Evolutionary conservation across 2,888 invertebrate genomes (phyloP), one percentile per base, ranked within the genome.

Genomic region (Rhingia campestris): DNA sequence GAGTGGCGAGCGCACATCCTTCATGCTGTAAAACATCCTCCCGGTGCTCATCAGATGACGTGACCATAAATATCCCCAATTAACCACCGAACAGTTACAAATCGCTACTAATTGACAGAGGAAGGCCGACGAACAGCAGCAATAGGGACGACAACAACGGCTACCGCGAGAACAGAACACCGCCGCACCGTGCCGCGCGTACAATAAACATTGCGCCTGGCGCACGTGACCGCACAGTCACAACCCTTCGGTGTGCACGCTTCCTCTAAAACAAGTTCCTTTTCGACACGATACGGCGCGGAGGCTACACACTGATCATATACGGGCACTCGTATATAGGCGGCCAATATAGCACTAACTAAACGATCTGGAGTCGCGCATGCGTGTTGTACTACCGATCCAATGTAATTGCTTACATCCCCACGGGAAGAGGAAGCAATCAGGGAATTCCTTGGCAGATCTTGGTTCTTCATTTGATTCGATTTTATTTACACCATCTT

Each of bases 21-120:
- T 84, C 73, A 70, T 66, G 63, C 76, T 70, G 63, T 74, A 43
- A 66, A 80, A 59, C 58, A 79, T 77, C 72, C 73, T 47, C 73
- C 63, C 51, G 14, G 41, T 4, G 41, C 37, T 63, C 39, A 41
- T 30, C 54, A 37, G 32, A 69, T 41, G 63, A 82, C 80, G 84
- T 84, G 84, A 74, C 70, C 84, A 80, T 84, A 84, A 84, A 84
- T 84, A 80, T 84, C 37, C 80, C 80, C 84, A 84, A 84, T 84
- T 84, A 84, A 74, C 80, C 74, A 80, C 59, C 87, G 86, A 87
- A 88, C 87, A 87, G 87, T 87, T 87, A 88, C 88, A 88, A 87
- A 88, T 88, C 86, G 86, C 86, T 70, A 87, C 89, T 90, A 90
- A 90, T 90, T 90, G 90, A 88, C 87, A 87, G 85, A 81, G 63